Conservation (phyloP, 2,797 vertebrate genomes). For the Dendrocincla fuliginosa region DNA sequence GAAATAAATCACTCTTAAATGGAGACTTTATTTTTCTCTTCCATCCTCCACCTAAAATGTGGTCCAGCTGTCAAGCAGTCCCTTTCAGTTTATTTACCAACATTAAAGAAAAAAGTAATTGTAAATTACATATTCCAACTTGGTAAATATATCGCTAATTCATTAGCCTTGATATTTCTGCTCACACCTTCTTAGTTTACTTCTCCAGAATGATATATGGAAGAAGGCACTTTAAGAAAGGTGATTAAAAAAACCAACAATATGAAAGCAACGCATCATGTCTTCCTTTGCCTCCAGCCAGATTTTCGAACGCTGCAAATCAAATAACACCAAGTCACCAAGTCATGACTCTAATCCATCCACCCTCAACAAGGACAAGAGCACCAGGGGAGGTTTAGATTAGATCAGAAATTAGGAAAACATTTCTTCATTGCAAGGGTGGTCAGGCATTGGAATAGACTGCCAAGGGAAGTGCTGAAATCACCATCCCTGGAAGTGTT, state of each 20-base stretch:
- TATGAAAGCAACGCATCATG: neutral
- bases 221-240: neutral
- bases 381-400: neutral
- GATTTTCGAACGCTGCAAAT: neutral
- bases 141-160: neutral
- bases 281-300: neutral
- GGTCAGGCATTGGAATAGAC: neutral
- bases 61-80: neutral
- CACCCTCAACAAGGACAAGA: neutral
- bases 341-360: neutral
- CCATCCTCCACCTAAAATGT: neutral
- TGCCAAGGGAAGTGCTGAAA: neutral
- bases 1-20: constrained; percentile 24
- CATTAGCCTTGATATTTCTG: neutral
- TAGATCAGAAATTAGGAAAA: neutral
- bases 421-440: neutral
- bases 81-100: neutral
- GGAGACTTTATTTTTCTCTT: neutral
- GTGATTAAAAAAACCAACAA: neutral
- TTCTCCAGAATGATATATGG: neutral
- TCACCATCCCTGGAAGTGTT: neutral
- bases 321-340: neutral
- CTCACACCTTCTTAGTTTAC: neutral
- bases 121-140: neutral
- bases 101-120: neutral